A percentile compares a stretch with the other conserved stretches of the same genome.
These are phyloP conservation scores for Saccopteryx bilineata DNA, from an alignment of 2,113 vertebrate species.

Conservation along the genomic window DNA sequence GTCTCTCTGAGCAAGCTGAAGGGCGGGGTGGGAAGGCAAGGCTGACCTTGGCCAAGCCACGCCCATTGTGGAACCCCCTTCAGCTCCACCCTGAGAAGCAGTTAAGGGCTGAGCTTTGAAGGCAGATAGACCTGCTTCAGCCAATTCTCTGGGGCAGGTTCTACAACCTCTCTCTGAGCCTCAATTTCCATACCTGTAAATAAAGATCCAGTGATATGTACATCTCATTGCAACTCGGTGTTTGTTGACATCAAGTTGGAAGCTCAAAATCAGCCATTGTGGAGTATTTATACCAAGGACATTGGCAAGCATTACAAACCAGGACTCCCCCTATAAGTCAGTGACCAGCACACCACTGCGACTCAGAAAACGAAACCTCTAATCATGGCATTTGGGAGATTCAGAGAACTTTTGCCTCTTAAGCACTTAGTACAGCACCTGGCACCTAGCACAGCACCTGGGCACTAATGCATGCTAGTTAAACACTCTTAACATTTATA, in stretches of 20 bases:
- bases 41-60: neutral
- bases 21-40: neutral
- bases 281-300: neutral
- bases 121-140: neutral
- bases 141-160: neutral
- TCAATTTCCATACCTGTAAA: constrained; percentile 29
- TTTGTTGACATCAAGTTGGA: neutral
- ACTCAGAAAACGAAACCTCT: neutral
- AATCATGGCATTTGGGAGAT: neutral
- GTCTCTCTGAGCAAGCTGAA: neutral
- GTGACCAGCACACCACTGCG: neutral
- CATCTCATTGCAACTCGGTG: neutral
- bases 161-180: neutral
- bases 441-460: neutral
- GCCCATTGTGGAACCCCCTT: neutral
- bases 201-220: neutral
- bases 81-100: neutral
- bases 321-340: neutral
- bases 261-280: neutral
- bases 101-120: neutral
- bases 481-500: neutral
- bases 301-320: neutral
- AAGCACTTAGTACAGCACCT: neutral
- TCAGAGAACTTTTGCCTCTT: neutral
- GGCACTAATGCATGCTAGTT: neutral